Base-by-base conservation (phyloP, 2,797 vertebrate genomes). In the Alfaro cultratus region DNA sequence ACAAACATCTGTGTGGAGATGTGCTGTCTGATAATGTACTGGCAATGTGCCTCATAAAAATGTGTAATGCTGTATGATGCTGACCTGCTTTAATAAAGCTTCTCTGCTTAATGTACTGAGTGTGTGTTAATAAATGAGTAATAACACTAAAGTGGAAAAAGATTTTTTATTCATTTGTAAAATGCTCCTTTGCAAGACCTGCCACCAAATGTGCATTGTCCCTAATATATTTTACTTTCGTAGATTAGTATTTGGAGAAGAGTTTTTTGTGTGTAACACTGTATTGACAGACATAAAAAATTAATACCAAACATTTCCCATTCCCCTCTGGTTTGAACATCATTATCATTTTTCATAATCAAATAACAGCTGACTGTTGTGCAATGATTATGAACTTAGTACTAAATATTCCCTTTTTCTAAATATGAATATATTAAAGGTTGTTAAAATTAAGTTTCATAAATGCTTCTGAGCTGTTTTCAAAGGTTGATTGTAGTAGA, bases 11-110 rank as follows among this genome's bases (percentile, higher is more conserved):
- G 80, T 49, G 78, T 85, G 49, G 86, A 84, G 83, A 92, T 92
- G 77, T 83, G 82, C 84, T 87, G 74, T 87, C 41, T 83, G 80
- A 82, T 34, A 68, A 81, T 67, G 34, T 82, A 64, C 75, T 67
- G 55, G 57, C 79, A 71, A 39, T 67, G 41, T 86, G 29, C 74
- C 70, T 57, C 64, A 16, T 82, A 81, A 49, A 83, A 80, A 85
- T 47, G 79, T 76, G 46, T 90, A 47, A 51, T 89, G 78, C 57
- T 92, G 83, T 88, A 89, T 82, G 57, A 83, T 41, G 87, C 41
- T 55, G 46, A 85, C 81, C 80, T 93, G 89, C 81, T 94, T 91
- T 87, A 96, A 94, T 96, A 96, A 95, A 96, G 87, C 74, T 75
- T 83, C 73, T 77, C 57, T 70, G 72, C 34, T 81, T 79, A 89